A percentile compares a stretch with the other conserved stretches of the same genome.
phyloP scores from a whole-genome alignment of 2,797 vertebrate genomes.

The Linurgus olivaceus region DNA sequence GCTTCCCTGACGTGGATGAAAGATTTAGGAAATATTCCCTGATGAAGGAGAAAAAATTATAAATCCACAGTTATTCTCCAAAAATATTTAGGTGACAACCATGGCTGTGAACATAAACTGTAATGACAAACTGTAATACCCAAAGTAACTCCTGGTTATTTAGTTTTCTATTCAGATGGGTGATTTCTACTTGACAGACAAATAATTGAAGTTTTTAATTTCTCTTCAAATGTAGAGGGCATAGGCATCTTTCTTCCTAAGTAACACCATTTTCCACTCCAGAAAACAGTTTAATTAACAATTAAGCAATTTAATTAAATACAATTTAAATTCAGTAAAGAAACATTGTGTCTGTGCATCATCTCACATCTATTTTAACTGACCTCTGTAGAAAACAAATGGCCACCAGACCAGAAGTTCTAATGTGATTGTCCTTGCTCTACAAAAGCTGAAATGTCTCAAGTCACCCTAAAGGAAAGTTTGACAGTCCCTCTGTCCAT shows the following conservation, averaged over 20 bases:
- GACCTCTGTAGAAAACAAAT: not conserved
- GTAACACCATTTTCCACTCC: not conserved
- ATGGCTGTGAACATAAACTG: not conserved
- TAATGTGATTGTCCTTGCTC: not conserved
- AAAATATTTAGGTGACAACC: not conserved
- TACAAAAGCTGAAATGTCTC: not conserved
- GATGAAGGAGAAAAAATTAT: not conserved
- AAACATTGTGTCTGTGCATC: not conserved
- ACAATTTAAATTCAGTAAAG: not conserved
- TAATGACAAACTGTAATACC: not conserved
- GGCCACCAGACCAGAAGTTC: not conserved
- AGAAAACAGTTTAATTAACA: not conserved
- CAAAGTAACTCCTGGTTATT: not conserved
- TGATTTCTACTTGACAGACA: not conserved
- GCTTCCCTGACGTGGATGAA: conserved; percentile 89
- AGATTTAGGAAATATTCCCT: conserved; percentile 93
- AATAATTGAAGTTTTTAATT: not conserved
- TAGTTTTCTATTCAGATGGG: not conserved
- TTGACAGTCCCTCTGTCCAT: not conserved
- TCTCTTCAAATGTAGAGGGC: not conserved
- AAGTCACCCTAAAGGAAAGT: not conserved
- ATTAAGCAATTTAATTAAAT: not conserved
- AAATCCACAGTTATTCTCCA: not conserved
- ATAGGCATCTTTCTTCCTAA: not conserved
- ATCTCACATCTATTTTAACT: not conserved